Evolutionary conservation across 2,888 invertebrate genomes (phyloP), one percentile per base, ranked within the genome.

Genomic region (Pristionchus mayeri): DNA sequence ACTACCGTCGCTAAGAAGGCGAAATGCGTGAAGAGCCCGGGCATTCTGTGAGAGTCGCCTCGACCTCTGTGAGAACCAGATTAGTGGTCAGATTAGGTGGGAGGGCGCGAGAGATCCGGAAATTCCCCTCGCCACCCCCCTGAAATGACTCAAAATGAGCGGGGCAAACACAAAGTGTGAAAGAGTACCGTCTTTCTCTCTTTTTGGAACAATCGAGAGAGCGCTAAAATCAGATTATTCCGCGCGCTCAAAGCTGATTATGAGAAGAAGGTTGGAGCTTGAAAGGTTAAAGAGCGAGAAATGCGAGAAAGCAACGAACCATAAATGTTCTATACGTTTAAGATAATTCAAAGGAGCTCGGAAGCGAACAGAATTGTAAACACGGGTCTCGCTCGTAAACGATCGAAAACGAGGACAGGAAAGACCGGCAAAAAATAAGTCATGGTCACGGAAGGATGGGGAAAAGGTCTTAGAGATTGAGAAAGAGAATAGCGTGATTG

Each of bases 211-310:
- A 37, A 67, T 6, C 2, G 63, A 9, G 34, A 27, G 63, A 11
- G 54, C 63, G 63, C n/a, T n/a, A n/a, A 63, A 67, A 67, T 67
- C 6, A n/a, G 67, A 67, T 67, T 67, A 67, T 34, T 37, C 67
- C 21, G 37, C 34, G 67, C 67, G 37, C 40, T 9, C 9, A 7
- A 37, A 60, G 67, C 67, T 67, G 67, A 67, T 67, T 67, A 67
- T 2, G 67, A n/a, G 67, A 44, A n/a, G n/a, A n/a, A n/a, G n/a
- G 34, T 13, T 16, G 63, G 16, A 11, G 21, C 67, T 67, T 67
- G 30, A 67, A 40, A 67, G 40, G 67, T 67, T 67, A 37, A n/a
- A 18, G 40, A 40, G 16, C 18, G 18, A 27, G n/a, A 37, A 67
- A n/a, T n/a, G 30, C 13, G 37, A 34, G 67, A 30, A 67, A 30